Percentiles rank a stretch among this genome's conserved stretches.
Conservation (phyloP, 2,888 invertebrate species). For the Tethea ocularis region DNA sequence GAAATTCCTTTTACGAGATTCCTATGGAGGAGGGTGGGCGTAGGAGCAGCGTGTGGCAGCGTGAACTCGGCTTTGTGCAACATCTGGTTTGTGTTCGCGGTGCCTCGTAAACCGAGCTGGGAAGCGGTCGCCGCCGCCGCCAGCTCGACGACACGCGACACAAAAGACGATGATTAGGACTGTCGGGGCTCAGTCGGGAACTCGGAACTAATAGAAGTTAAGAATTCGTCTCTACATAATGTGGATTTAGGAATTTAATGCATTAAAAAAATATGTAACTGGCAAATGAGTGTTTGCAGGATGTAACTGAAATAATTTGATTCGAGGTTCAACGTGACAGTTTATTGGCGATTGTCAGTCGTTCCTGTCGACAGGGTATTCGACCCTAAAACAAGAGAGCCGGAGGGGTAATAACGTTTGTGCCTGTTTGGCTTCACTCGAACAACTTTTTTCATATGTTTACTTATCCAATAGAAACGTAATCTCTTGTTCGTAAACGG, state of each 20-base stretch:
- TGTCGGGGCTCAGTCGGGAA: no score
- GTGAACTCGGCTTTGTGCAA: conserved; percentile 62
- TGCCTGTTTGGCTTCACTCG: not conserved
- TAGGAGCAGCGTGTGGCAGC: conserved; percentile 49
- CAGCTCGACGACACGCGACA: not conserved
- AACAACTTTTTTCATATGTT: not conserved
- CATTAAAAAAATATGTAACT: no score
- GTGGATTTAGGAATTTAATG: not conserved
- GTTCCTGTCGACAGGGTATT: not conserved
- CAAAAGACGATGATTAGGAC: not conserved
- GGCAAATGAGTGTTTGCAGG: not conserved
- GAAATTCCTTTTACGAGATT: conserved; percentile 82
- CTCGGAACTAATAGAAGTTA: not conserved
- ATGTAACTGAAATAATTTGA: not conserved
- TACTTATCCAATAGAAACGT: not conserved
- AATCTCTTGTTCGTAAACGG: conserved; percentile 3
- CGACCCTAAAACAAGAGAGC: not conserved
- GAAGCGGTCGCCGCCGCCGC: not conserved
- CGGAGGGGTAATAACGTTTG: not conserved
- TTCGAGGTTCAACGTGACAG: not conserved
- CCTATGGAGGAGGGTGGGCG: conserved; percentile 57
- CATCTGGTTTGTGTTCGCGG: conserved; percentile 71
- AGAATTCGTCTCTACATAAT: not conserved
- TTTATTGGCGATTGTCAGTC: not conserved
- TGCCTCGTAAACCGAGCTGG: conserved; percentile 2